Evolutionary conservation across 2,888 invertebrate genomes (phyloP).

Genomic region (Pandemis cinnamomeana): DNA sequence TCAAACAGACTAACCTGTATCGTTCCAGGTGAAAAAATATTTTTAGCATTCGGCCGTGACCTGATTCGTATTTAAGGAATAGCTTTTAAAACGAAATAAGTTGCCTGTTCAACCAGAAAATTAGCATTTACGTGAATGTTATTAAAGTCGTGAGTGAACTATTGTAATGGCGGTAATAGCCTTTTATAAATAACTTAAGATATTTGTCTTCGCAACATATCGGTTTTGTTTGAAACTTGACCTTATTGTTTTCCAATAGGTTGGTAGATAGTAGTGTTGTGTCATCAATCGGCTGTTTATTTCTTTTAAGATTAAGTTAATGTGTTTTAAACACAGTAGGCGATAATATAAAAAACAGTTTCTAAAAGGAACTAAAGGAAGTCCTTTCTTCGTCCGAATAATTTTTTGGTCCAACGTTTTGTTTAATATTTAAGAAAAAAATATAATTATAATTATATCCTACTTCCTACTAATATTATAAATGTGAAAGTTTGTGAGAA

Average conservation of each 20-base stretch:
- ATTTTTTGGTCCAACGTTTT: too few species aligned
- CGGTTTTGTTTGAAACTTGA: not conserved
- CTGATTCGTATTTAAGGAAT: not conserved
- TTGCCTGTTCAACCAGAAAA: not conserved
- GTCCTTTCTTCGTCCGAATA: too few species aligned
- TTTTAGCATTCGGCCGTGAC: constrained; percentile 4
- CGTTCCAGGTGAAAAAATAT: not conserved
- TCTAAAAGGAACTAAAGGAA: too few species aligned
- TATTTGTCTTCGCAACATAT: not conserved
- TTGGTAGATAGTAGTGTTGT: not conserved
- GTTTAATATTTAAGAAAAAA: too few species aligned
- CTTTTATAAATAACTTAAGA: not conserved
- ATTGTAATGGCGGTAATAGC: not conserved
- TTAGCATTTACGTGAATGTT: not conserved
- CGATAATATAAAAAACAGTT: too few species aligned
- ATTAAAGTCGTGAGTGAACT: not conserved
- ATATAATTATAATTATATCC: too few species aligned
- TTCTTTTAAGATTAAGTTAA: too few species aligned
- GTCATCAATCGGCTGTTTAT: not conserved
- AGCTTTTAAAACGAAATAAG: not conserved
- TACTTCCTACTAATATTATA: too few species aligned
- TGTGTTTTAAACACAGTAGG: too few species aligned
- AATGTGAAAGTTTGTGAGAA: too few species aligned
- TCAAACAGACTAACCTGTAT: not conserved
- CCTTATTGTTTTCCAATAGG: not conserved